Conservation (phyloP, 2,888 invertebrate genomes). For the Scaptomyza flava region DNA sequence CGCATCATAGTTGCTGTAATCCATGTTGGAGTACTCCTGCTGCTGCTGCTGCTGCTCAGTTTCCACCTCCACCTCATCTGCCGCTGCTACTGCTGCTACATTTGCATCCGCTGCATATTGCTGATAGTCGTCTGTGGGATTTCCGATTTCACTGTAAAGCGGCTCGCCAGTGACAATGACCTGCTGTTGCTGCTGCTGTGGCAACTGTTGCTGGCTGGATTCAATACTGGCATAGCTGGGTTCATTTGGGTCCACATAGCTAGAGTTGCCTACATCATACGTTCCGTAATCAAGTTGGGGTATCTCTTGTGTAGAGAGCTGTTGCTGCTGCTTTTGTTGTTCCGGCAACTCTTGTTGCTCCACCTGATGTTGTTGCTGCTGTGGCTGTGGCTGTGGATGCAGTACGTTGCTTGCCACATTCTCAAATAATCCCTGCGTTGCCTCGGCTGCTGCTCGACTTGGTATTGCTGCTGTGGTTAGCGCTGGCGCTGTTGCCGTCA, state of each 20-base stretch:
- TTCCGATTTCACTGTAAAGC: constrained; percentile 69
- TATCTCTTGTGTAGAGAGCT: constrained; percentile 21
- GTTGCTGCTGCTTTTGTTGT: constrained; percentile 22
- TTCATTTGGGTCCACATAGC: constrained; percentile 50
- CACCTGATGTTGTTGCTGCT: constrained; percentile 5
- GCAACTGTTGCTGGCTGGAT: constrained; percentile 25
- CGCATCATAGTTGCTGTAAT: constrained; percentile 82
- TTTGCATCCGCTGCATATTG: constrained; percentile 56
- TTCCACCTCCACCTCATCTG: constrained; percentile 27
- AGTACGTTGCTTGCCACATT: constrained; percentile 59
- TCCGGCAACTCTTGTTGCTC: constrained; percentile 26
- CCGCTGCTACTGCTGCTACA: constrained; percentile 33
- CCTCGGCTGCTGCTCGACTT: constrained; percentile 1
- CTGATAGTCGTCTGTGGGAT: constrained; percentile 68
- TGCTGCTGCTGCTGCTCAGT: constrained; percentile 42
- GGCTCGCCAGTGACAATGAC: constrained; percentile 48
- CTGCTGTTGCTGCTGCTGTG: constrained; percentile 21
- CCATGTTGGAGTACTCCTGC: constrained; percentile 74
- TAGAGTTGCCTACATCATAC: constrained; percentile 47
- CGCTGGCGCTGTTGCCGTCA: constrained; percentile 61
- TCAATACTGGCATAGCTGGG: constrained; percentile 71
- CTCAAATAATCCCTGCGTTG: constrained; percentile 60
- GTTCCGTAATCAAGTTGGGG: constrained; percentile 55
- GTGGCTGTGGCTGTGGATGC: constrained; percentile 13
- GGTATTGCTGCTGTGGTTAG: constrained; percentile 14